Percentiles rank a stretch among this genome's conserved stretches.
Evolutionary conservation across 2,888 invertebrate species (phyloP).

Genomic region (Lapara coniferarum): DNA sequence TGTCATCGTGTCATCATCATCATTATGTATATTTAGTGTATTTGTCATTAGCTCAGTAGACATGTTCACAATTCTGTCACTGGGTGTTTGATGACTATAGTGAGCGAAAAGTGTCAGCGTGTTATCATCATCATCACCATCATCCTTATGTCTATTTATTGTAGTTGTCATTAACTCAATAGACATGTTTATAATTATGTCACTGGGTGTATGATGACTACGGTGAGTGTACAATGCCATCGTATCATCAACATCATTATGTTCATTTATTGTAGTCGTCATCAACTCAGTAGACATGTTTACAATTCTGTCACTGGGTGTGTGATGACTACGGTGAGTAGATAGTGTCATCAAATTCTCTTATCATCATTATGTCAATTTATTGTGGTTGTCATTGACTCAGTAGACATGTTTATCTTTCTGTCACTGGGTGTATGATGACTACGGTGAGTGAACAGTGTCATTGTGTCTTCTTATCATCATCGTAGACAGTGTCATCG

Average conservation of each 20-base stretch:
- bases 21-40: background rate
- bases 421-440: too few species aligned
- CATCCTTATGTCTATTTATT: background rate
- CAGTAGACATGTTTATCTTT: too few species aligned
- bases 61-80: conserved; percentile 20
- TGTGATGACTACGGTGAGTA: too few species aligned
- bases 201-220: conserved; percentile 10
- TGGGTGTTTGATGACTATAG: conserved; percentile 16
- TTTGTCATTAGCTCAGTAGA: conserved; percentile 8
- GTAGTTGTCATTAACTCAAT: conserved; percentile 3
- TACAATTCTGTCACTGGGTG: conserved; percentile 1
- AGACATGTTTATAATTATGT: background rate
- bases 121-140: background rate
- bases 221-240: background rate
- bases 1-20: conserved; percentile 14
- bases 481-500: background rate
- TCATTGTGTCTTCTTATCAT: background rate
- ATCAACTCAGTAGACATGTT: background rate
- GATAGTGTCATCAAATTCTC: too few species aligned
- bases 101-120: background rate
- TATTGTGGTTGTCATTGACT: too few species aligned
- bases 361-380: too few species aligned
- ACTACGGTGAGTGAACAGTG: too few species aligned
- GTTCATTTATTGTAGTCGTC: background rate
- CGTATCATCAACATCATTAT: background rate